A percentile compares a stretch with the other conserved stretches of the same genome.
These are phyloP conservation scores for Sphyrna mokarran DNA, from an alignment of 2,113 vertebrate species.

Conservation along the genomic window DNA sequence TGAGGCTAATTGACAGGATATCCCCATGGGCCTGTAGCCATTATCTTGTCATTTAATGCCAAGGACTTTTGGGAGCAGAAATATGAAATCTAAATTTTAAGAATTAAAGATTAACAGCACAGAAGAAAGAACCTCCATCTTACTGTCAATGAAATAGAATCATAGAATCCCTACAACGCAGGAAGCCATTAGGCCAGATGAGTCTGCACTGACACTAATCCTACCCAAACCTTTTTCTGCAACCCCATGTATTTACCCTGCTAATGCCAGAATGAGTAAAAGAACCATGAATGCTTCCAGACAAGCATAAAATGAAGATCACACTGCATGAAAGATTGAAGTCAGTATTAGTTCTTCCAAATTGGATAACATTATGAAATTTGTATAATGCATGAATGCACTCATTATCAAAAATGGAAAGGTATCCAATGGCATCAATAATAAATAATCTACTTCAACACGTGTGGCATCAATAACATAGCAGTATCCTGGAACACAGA, in stretches of 20 bases:
- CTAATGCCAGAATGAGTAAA: neutral
- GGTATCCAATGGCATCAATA: neutral
- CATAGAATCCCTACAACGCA: no score
- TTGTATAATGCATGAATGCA: neutral
- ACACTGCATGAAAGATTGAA: neutral
- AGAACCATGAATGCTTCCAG: neutral
- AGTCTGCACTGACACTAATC: no score
- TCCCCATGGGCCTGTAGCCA: neutral
- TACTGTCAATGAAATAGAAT: neutral
- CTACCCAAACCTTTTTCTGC: no score
- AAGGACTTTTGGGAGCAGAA: neutral
- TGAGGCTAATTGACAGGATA: neutral
- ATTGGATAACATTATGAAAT: neutral
- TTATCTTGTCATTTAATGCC: neutral
- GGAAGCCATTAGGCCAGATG: no score
- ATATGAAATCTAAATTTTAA: neutral
- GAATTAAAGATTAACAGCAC: neutral
- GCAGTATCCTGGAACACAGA: neutral
- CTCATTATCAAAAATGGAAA: neutral
- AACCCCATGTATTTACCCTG: no score
- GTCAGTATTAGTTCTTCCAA: neutral
- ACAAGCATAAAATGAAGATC: neutral
- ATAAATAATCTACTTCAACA: neutral
- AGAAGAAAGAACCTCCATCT: neutral
- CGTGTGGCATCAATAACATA: neutral